phyloP scores from a whole-genome alignment of 2,888 invertebrate genomes.

The Temnothorax unifasciatus region DNA sequence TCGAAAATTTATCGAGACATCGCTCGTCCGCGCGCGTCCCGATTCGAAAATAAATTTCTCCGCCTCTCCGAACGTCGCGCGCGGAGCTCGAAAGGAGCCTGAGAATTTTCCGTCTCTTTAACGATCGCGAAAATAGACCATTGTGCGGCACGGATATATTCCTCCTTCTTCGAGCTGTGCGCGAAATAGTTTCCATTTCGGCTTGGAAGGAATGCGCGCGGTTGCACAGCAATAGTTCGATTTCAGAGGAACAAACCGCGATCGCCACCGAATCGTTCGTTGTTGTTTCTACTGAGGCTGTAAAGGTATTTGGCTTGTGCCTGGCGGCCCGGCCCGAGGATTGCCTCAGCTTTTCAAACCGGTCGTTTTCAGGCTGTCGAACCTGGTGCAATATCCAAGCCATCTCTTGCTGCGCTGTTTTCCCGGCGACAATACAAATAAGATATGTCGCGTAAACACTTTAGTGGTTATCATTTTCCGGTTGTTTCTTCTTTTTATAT shows the following conservation, averaged over 20 bases:
- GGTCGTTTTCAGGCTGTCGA: constrained; percentile 21
- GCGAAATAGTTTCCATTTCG: constrained; percentile 54
- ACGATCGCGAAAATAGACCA: constrained; percentile 52
- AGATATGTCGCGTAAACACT: not conserved
- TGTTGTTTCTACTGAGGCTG: constrained; percentile 30
- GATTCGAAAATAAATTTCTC: constrained; percentile 33
- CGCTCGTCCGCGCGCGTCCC: constrained; percentile 1
- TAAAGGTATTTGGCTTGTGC: constrained; percentile 32
- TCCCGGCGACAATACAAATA: not conserved
- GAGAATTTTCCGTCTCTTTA: constrained; percentile 52
- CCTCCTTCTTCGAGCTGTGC: constrained; percentile 15
- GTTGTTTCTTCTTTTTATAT: not conserved
- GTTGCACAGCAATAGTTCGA: constrained; percentile 42
- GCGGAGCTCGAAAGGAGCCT: not conserved
- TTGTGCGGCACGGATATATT: constrained; percentile 32
- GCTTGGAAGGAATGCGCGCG: constrained; percentile 41
- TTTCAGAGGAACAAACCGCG: constrained; percentile 25
- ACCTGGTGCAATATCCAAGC: constrained; percentile 14
- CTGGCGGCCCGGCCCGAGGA: not conserved
- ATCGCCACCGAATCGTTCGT: constrained; percentile 29
- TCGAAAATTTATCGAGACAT: constrained; percentile 49
- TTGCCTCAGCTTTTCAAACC: constrained; percentile 15
- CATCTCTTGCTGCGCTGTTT: not conserved
- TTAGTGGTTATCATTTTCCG: not conserved
- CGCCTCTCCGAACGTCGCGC: not conserved